A percentile compares a stretch with the other conserved stretches of the same genome.
Evolutionary conservation across 92 coral and sea anemone genomes (phyloP).

Genomic region (Desmophyllum pertusum): DNA sequence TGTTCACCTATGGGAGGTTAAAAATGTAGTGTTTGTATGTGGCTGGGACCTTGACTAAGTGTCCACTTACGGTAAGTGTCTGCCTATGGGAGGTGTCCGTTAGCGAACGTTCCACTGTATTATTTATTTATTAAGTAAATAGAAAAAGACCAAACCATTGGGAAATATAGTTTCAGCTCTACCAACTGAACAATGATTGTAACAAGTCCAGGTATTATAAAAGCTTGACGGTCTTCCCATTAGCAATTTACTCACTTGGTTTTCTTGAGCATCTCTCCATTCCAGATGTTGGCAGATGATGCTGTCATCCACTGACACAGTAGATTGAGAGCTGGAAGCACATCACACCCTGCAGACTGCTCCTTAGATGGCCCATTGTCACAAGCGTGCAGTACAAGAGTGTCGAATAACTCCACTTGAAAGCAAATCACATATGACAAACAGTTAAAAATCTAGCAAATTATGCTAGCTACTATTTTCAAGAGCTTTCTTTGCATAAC

Average conservation of each 20-base stretch:
- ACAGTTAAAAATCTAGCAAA: background rate
- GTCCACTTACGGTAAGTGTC: too few relatives aligned
- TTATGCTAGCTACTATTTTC: background rate
- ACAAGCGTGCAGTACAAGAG: constrained; percentile 49
- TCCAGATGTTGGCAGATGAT: constrained; percentile 72
- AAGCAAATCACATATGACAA: constrained; percentile 21
- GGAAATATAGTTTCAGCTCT: background rate
- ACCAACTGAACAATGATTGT: background rate
- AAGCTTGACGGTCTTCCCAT: background rate
- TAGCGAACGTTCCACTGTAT: too few relatives aligned
- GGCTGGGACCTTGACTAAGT: too few relatives aligned
- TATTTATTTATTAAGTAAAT: too few relatives aligned
- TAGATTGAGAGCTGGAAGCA: constrained; percentile 71
- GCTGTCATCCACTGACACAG: constrained; percentile 91
- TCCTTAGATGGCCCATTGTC: constrained; percentile 47
- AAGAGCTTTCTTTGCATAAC: too few relatives aligned
- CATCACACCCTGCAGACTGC: constrained; percentile 43
- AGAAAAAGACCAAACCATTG: too few relatives aligned
- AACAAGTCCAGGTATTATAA: background rate
- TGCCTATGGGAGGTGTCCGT: too few relatives aligned
- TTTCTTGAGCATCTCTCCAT: constrained; percentile 71
- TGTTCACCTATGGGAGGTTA: too few relatives aligned
- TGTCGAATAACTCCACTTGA: constrained; percentile 71
- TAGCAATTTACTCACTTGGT: constrained; percentile 53
- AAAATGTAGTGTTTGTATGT: too few relatives aligned